phyloP scores from a whole-genome alignment of 2,113 vertebrate genomes.

The Oplegnathus fasciatus region DNA sequence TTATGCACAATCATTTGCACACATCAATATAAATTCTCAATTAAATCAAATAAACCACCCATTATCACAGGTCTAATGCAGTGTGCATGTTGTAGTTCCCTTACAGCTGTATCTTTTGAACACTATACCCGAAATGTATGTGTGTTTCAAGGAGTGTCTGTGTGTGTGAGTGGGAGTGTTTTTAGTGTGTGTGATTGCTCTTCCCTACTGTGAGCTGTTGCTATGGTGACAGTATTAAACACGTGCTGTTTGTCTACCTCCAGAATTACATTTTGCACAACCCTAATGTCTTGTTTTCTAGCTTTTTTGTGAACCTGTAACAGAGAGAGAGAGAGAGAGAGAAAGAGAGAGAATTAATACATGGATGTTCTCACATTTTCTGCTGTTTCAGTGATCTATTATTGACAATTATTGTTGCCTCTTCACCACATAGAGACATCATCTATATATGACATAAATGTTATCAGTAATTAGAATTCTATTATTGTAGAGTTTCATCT shows the following conservation, averaged over 20 bases:
- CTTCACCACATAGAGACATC: neutral
- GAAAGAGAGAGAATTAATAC: neutral
- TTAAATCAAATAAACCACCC: neutral
- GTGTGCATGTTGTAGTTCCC: neutral
- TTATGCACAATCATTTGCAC: neutral
- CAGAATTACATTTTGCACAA: conserved; percentile 72
- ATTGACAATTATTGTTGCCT: neutral
- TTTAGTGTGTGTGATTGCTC: conserved; percentile 56
- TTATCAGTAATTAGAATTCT: neutral
- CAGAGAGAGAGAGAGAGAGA: neutral
- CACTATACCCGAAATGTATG: neutral
- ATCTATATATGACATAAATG: neutral
- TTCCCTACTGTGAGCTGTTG: conserved; percentile 77
- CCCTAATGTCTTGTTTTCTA: conserved; percentile 47
- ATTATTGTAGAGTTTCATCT: neutral
- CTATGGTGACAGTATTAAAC: conserved; percentile 80
- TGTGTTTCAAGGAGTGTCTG: neutral
- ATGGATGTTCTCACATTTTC: neutral
- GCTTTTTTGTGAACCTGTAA: conserved; percentile 20
- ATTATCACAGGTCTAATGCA: no score
- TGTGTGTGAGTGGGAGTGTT: conserved; percentile 28
- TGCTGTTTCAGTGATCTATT: neutral
- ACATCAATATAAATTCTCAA: neutral
- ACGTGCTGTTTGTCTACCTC: conserved; percentile 72
- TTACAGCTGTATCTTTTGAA: neutral